Percentiles rank a stretch among this genome's conserved stretches.
Conservation (phyloP, 2,113 vertebrate genomes). For the Sinosuthora webbiana region DNA sequence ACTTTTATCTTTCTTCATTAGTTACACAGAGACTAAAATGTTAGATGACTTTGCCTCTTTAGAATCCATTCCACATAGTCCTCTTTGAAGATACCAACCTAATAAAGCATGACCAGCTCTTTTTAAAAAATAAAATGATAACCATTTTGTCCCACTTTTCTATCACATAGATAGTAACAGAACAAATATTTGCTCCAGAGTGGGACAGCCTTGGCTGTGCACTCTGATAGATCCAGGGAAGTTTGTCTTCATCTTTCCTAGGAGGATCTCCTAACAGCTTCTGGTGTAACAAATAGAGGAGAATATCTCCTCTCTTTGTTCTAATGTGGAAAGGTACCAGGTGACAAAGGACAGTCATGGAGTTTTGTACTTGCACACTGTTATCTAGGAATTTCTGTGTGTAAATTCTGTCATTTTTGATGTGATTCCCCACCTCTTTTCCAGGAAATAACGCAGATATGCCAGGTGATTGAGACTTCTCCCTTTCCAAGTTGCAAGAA, state of each 20-base stretch:
- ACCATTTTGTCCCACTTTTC: not conserved
- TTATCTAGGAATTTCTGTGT: not conserved
- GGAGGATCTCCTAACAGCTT: not conserved
- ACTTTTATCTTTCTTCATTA: slow-evolving; percentile 12
- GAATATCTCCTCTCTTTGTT: not conserved
- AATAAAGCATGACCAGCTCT: slow-evolving; percentile 20
- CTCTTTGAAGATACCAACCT: slow-evolving; percentile 21
- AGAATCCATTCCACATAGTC: not conserved
- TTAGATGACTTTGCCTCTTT: not conserved
- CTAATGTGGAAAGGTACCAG: not conserved
- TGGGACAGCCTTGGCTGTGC: not conserved
- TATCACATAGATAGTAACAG: not conserved
- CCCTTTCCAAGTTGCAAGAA: not conserved
- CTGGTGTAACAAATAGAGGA: not conserved
- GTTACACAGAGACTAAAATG: not conserved
- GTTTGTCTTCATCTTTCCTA: not conserved
- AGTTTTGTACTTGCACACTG: not conserved
- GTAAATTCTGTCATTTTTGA: not conserved
- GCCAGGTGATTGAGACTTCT: not conserved
- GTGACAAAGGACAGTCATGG: not conserved
- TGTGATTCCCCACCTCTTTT: not conserved
- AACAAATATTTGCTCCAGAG: not conserved
- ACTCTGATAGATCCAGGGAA: not conserved
- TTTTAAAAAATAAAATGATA: not conserved
- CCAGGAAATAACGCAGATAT: not conserved